A percentile compares a stretch with the other conserved stretches of the same genome.
phyloP scores from a whole-genome alignment of 2,888 invertebrate species.

The Dorcus hopei region DNA sequence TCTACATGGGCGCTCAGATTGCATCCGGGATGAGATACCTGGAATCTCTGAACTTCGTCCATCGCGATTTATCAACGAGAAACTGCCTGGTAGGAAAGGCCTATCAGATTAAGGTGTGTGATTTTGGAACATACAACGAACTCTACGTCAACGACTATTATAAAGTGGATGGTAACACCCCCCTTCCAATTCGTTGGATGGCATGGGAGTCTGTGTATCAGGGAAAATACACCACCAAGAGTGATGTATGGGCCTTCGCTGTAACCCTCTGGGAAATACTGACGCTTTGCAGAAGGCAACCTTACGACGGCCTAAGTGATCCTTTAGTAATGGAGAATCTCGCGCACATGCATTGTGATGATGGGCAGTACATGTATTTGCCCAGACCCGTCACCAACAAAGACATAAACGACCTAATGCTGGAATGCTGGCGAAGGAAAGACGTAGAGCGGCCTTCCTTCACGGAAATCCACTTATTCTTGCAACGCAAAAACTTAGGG shows the following conservation, averaged over 20 bases:
- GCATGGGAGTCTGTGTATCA: conserved; percentile 81
- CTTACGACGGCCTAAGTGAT: conserved; percentile 73
- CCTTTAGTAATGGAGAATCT: conserved; percentile 79
- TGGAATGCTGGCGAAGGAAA: conserved; percentile 80
- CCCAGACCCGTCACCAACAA: conserved; percentile 71
- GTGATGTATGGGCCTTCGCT: conserved; percentile 89
- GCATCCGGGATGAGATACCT: conserved; percentile 89
- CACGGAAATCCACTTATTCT: conserved; percentile 76
- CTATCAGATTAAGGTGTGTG: conserved; percentile 78
- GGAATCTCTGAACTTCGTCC: conserved; percentile 85
- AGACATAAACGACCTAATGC: conserved; percentile 81
- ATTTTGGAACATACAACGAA: conserved; percentile 83
- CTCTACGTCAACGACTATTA: conserved; percentile 78
- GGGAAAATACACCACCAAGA: conserved; percentile 83
- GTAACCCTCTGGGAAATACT: conserved; percentile 86
- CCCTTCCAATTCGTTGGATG: conserved; percentile 86
- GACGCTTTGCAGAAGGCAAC: conserved; percentile 71
- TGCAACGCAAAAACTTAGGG: conserved; percentile 68
- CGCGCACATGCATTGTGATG: conserved; percentile 64
- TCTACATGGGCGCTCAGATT: conserved; percentile 81
- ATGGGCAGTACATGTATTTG: conserved; percentile 60
- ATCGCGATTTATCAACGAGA: conserved; percentile 83
- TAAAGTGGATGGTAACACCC: conserved; percentile 71
- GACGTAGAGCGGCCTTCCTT: conserved; percentile 74
- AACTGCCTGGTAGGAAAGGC: conserved; percentile 83